Evolutionary conservation across 2,797 vertebrate genomes (phyloP).

Genomic region (Brachyalestes nurse): DNA sequence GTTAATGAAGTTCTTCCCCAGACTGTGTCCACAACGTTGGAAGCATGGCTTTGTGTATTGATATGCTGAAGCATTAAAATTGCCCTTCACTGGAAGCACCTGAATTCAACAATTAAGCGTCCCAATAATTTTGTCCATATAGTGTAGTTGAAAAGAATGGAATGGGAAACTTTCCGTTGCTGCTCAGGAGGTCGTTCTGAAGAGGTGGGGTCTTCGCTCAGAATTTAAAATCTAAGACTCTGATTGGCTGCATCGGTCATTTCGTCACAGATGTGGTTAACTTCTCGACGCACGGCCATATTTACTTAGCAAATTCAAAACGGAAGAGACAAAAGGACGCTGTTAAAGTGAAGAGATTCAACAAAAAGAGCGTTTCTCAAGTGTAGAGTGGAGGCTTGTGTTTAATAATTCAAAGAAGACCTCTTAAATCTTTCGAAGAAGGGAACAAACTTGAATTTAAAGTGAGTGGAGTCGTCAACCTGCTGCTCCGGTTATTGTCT

Average conservation of each 20-base stretch:
- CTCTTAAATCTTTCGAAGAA: slow-evolving; percentile 22
- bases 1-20: too few relatives aligned
- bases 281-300: slow-evolving; percentile 72
- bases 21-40: too few relatives aligned
- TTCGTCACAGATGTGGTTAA: slow-evolving; percentile 29
- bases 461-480: neutral
- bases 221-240: slow-evolving; percentile 40
- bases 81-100: too few relatives aligned
- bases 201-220: neutral
- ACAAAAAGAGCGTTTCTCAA: neutral
- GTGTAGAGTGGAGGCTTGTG: slow-evolving; percentile 10
- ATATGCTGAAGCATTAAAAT: too few relatives aligned
- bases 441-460: slow-evolving; percentile 35
- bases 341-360: slow-evolving; percentile 31
- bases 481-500: neutral
- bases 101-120: too few relatives aligned
- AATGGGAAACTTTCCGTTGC: neutral
- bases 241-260: slow-evolving; percentile 28
- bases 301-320: slow-evolving; percentile 71
- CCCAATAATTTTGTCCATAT: too few relatives aligned
- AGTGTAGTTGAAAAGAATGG: too few relatives aligned
- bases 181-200: neutral
- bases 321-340: slow-evolving; percentile 73
- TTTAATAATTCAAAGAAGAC: slow-evolving; percentile 35
- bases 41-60: too few relatives aligned